Conservation (phyloP, 2,113 vertebrate genomes). For the Fregetta grallaria region DNA sequence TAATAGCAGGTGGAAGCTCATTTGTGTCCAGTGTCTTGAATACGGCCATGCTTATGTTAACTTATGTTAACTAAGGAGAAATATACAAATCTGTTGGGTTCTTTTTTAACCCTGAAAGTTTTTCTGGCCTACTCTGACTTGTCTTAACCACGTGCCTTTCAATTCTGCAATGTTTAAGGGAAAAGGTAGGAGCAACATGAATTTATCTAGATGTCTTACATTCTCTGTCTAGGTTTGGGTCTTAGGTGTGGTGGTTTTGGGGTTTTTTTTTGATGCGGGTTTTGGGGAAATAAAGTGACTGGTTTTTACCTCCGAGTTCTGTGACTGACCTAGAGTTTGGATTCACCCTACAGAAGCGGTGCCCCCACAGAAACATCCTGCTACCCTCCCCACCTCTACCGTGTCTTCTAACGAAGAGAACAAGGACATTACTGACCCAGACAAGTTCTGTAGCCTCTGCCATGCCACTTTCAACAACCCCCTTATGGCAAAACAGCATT, state of each 20-base stretch:
- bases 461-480: slow-evolving; percentile 97
- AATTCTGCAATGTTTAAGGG: neutral
- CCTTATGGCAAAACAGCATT: slow-evolving; percentile 95
- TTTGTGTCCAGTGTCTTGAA: neutral
- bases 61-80: neutral
- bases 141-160: neutral
- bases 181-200: neutral
- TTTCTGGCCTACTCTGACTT: neutral
- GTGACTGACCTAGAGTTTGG: neutral
- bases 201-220: neutral
- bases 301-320: neutral
- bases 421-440: slow-evolving; percentile 76
- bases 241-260: neutral
- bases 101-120: neutral
- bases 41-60: neutral
- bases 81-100: neutral
- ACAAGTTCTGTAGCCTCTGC: slow-evolving; percentile 94
- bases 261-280: neutral
- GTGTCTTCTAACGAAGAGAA: slow-evolving; percentile 42
- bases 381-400: slow-evolving; percentile 49
- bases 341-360: slow-evolving; percentile 25
- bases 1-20: neutral
- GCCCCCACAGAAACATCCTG: slow-evolving; percentile 62
- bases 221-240: neutral
- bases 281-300: neutral